These are phyloP conservation scores for Acleris cristana DNA, from an alignment of 2,888 invertebrate species.

Conservation along the genomic window DNA sequence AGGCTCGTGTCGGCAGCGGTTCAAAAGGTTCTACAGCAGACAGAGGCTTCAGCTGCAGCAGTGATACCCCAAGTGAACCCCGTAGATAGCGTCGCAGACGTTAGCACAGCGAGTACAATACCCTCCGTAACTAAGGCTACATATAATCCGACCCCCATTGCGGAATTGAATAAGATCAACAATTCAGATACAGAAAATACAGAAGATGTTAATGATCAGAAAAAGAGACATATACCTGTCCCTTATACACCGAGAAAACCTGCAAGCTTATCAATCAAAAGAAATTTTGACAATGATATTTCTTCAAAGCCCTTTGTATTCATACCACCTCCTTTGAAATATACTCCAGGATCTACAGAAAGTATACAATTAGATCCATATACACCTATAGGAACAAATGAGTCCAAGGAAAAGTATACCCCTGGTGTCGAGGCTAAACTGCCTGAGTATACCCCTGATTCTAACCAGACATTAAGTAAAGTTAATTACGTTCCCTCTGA, in stretches of 20 bases:
- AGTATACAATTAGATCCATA: slow-evolving; percentile 67
- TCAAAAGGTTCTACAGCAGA: slow-evolving; percentile 84
- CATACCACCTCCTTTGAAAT: slow-evolving; percentile 67
- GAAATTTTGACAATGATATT: slow-evolving; percentile 66
- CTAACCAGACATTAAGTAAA: slow-evolving; percentile 55
- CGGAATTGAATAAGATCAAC: slow-evolving; percentile 81
- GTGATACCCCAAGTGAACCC: slow-evolving; percentile 45
- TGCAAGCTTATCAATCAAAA: slow-evolving; percentile 63
- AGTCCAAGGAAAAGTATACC: slow-evolving; percentile 69
- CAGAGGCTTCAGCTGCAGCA: slow-evolving; percentile 56
- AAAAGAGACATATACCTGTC: slow-evolving; percentile 77
- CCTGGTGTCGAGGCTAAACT: slow-evolving; percentile 69
- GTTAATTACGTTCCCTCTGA: slow-evolving; percentile 76
- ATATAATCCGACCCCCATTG: slow-evolving; percentile 87
- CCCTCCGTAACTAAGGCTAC: slow-evolving; percentile 73
- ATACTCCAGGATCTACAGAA: slow-evolving; percentile 71
- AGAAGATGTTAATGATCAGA: slow-evolving; percentile 66
- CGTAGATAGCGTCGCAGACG: slow-evolving; percentile 42
- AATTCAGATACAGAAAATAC: slow-evolving; percentile 58
- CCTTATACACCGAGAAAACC: slow-evolving; percentile 81
- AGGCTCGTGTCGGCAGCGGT: slow-evolving; percentile 85
- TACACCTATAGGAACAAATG: slow-evolving; percentile 67
- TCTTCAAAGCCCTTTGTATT: slow-evolving; percentile 71
- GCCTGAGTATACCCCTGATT: slow-evolving; percentile 69
- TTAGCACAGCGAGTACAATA: slow-evolving; percentile 45